Base-by-base conservation (phyloP, 2,113 vertebrate genomes). In the Pardalotus punctatus region DNA sequence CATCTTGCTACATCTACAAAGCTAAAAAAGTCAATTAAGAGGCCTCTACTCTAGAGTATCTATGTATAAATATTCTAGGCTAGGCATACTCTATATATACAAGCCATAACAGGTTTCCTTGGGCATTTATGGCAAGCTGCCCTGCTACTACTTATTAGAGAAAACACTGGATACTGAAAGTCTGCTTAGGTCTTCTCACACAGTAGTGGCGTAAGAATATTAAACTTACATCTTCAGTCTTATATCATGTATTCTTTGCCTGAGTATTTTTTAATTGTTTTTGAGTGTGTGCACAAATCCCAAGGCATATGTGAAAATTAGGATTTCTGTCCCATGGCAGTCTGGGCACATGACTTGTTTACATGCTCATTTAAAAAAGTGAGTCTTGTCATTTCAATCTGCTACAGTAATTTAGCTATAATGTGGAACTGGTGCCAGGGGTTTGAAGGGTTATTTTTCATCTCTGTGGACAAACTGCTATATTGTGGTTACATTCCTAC, bases 361-460 rank as follows among this genome's bases (percentile, higher is more conserved):
- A 81, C 81, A 92, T 21, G 48, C 57, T 88, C n/a, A 15, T 84
- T 96, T 90, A 14, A 87, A 82, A 93, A 82, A 56, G 61, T 8
- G 19, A 76, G 42, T 70, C 57, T 86, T 93, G 81, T 93, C 69
- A 76, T 81, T 94, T 92, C 88, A 93, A 78, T 95, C 88, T 96
- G 92, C 72, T 92, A 74, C 67, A 94, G 85, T 77, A 88, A 70
- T 92, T 94, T 64, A 85, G 60, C 48, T 93, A 67, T 88, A 81
- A 78, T 27, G 64, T 71, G 27, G 47, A 94, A 81, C 42, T 40
- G n/a, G 42, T 90, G 86, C 93, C 82, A 92, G 47, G 35, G 36
- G 66, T 94, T 77, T 92, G 82, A 95, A 90, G 74, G 78, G 76
- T 70, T 92, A 86, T 96, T 94, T 95, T 96, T 90, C 74, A 69